Percentiles rank a stretch among this genome's conserved stretches.
phyloP scores from a whole-genome alignment of 1,140 invertebrate genomes.

The Lordiphosa mommai region DNA sequence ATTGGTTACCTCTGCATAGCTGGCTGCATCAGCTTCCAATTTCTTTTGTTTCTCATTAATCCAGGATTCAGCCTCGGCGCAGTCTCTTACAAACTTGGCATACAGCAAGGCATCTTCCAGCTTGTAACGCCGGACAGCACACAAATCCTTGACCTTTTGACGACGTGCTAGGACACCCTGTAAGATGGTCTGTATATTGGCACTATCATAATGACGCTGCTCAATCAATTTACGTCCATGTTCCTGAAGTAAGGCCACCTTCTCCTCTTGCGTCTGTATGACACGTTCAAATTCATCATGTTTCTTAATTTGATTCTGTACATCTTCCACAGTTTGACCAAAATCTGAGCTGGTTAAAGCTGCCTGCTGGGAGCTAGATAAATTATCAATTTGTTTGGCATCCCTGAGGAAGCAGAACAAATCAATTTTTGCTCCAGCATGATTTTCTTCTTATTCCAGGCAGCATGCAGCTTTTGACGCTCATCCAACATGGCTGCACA shows the following conservation, averaged over 20 bases:
- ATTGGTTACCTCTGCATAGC: conserved; percentile 86
- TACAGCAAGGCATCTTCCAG: conserved; percentile 91
- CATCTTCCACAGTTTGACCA: conserved; percentile 89
- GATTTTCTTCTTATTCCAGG: conserved; percentile 94
- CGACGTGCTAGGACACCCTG: conserved; percentile 86
- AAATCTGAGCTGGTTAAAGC: conserved; percentile 83
- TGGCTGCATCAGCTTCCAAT: conserved; percentile 86
- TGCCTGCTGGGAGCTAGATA: conserved; percentile 93
- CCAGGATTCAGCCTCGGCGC: conserved; percentile 93
- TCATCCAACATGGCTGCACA: conserved; percentile 89
- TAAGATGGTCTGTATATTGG: conserved; percentile 88
- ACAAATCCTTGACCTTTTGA: conserved; percentile 85
- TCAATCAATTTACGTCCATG: conserved; percentile 93
- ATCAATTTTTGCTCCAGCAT: conserved; percentile 97
- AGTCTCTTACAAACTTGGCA: conserved; percentile 94
- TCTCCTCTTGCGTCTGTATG: conserved; percentile 90
- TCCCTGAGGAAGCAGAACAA: conserved; percentile 96
- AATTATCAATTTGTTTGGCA: conserved; percentile 94
- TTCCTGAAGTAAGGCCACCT: conserved; percentile 89
- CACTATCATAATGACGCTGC: conserved; percentile 96
- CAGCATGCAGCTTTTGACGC: conserved; percentile 87
- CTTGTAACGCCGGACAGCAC: conserved; percentile 83
- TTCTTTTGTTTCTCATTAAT: conserved; percentile 96
- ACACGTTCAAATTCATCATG: conserved; percentile 95
- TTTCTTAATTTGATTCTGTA: conserved; percentile 91